Conservation (phyloP, 1,140 invertebrate species). For the Drosophila ogumai region DNA sequence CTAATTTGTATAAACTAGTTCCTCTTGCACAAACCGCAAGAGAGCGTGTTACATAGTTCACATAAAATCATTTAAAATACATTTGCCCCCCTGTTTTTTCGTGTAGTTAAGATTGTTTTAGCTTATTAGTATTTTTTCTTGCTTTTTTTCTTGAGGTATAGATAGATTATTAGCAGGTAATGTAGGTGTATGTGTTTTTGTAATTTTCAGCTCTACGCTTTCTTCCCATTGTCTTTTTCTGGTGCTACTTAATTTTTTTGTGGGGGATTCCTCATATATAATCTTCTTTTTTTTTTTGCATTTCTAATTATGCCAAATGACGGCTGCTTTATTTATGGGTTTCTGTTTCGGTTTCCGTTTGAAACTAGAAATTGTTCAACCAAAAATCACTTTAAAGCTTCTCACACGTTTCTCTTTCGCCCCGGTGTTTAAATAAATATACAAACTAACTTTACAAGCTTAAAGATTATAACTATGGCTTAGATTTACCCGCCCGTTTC, state of each 20-base stretch:
- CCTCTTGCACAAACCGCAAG: slow-evolving; percentile 13
- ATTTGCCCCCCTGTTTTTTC: slow-evolving; percentile 2
- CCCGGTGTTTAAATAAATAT: slow-evolving; percentile 50
- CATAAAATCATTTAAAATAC: slow-evolving; percentile 12
- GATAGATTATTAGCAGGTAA: slow-evolving; percentile 42
- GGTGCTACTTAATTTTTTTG: slow-evolving; percentile 43
- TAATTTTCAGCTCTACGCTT: slow-evolving; percentile 29
- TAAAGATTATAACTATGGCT: slow-evolving; percentile 27
- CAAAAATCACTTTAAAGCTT: slow-evolving; percentile 19
- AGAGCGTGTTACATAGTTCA: slow-evolving; percentile 5
- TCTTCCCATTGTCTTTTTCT: slow-evolving; percentile 51
- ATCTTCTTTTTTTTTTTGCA: slow-evolving; percentile 18
- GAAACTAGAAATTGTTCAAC: slow-evolving; percentile 38
- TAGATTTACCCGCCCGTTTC: slow-evolving; percentile 55
- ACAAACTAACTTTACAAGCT: slow-evolving; percentile 34
- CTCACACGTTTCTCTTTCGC: slow-evolving; percentile 37
- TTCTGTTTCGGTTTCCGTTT: slow-evolving; percentile 40
- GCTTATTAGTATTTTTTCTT: slow-evolving; percentile 19
- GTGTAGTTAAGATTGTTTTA: slow-evolving; percentile 11
- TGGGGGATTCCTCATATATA: slow-evolving; percentile 27
- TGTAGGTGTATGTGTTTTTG: slow-evolving; percentile 46
- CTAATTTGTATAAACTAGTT: slow-evolving; percentile 14
- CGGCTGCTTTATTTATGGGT: slow-evolving; percentile 38
- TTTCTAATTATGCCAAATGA: slow-evolving; percentile 52
- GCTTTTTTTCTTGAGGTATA: slow-evolving; percentile 24